Conservation (phyloP, 1,140 invertebrate genomes). For the Adoxophyes honmai region DNA sequence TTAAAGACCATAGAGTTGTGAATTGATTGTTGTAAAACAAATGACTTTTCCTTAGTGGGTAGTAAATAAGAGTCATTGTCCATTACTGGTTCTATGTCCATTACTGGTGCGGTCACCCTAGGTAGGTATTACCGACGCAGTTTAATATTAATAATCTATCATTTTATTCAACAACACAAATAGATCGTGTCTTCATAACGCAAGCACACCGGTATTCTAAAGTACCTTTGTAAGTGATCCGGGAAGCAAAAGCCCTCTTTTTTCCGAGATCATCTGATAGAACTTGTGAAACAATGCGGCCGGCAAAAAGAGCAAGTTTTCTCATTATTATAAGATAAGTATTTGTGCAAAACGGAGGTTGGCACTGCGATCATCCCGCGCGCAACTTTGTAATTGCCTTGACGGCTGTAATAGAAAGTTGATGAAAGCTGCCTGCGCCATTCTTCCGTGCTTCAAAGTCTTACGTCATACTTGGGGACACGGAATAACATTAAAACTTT, state of each 20-base stretch:
- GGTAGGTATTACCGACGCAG: too few species aligned
- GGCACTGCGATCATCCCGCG: conserved; percentile 43
- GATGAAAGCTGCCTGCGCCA: conserved; percentile 65
- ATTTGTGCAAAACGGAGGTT: conserved; percentile 63
- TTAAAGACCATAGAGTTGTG: too few species aligned
- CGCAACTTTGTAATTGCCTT: conserved; percentile 72
- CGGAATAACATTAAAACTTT: conserved; percentile 11
- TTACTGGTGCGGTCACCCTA: too few species aligned
- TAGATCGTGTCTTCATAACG: too few species aligned
- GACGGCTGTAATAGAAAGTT: conserved; percentile 69
- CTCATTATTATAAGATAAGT: conserved; percentile 67
- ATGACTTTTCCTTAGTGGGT: too few species aligned
- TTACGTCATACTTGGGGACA: conserved; percentile 28
- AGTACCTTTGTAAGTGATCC: too few species aligned
- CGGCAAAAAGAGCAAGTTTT: conserved; percentile 61
- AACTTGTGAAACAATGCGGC: conserved; percentile 36
- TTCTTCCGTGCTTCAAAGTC: conserved; percentile 44
- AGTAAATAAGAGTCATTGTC: too few species aligned
- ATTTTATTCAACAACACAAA: too few species aligned
- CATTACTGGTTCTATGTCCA: too few species aligned
- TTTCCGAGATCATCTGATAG: conserved; percentile 59
- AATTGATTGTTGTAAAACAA: too few species aligned
- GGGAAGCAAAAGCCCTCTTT: conserved; percentile 20
- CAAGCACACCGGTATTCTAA: too few species aligned
- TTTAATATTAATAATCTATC: too few species aligned